Conservation (phyloP, 2,797 vertebrate species). For the Neomorphus geoffroyi region DNA sequence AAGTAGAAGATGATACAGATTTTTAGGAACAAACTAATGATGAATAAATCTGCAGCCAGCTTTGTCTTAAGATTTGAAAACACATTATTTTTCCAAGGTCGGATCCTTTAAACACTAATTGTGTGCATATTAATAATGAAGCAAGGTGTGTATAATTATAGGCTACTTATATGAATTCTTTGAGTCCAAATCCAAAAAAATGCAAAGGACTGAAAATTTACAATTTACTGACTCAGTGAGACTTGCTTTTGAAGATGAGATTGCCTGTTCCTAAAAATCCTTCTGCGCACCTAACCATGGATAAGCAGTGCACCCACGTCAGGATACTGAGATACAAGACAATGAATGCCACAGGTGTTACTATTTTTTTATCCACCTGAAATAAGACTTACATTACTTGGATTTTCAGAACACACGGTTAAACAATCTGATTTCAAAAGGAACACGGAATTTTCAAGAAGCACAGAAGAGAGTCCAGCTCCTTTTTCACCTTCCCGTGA, state of each 20-base stretch:
- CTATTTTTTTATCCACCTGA: not conserved
- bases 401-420: not conserved
- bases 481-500: not conserved
- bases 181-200: not conserved
- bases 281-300: not conserved
- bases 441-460: not conserved
- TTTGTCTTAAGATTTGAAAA: not conserved
- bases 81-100: not conserved
- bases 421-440: not conserved
- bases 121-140: not conserved
- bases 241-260: not conserved
- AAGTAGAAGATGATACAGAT: not conserved
- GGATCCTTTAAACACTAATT: not conserved
- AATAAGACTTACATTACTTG: not conserved
- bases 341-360: not conserved
- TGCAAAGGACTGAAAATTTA: not conserved
- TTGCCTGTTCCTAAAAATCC: not conserved
- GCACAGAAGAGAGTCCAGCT: not conserved
- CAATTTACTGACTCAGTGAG: not conserved
- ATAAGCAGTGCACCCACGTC: not conserved
- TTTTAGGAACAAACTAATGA: slow-evolving; percentile 7
- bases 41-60: not conserved
- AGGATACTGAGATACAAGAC: not conserved
- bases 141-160: not conserved
- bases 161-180: not conserved